Evolutionary conservation across 2,797 vertebrate genomes (phyloP).

Genomic region (Gastrophryne carolinensis): DNA sequence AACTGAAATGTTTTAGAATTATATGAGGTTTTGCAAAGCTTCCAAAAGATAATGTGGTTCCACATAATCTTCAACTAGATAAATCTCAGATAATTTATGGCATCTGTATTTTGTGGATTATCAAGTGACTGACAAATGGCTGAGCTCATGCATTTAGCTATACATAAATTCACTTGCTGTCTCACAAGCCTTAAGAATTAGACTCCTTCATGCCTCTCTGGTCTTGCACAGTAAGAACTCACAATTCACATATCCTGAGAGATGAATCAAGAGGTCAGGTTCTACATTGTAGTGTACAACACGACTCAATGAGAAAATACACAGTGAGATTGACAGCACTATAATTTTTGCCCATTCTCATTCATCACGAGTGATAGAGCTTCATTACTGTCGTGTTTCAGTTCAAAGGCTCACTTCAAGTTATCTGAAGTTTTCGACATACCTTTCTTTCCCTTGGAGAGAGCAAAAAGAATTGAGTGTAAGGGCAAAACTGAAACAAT

Average conservation of each 20-base stretch:
- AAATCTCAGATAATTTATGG: neutral
- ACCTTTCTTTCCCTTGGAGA: slow-evolving; percentile 35
- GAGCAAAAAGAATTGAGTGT: slow-evolving; percentile 34
- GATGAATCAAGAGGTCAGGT: slow-evolving; percentile 40
- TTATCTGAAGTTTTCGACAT: slow-evolving; percentile 32
- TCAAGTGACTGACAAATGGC: neutral
- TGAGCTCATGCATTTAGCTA: neutral
- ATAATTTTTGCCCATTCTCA: slow-evolving; percentile 41
- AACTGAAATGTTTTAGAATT: neutral
- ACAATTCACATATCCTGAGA: slow-evolving; percentile 30
- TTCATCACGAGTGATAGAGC: slow-evolving; percentile 43
- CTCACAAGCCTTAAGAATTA: neutral
- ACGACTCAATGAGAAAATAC: slow-evolving; percentile 38
- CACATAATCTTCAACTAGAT: neutral
- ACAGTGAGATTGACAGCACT: slow-evolving; percentile 32
- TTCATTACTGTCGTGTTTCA: slow-evolving; percentile 37
- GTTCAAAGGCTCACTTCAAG: slow-evolving; percentile 25
- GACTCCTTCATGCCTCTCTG: slow-evolving; percentile 2
- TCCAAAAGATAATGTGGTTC: neutral
- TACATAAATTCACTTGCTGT: slow-evolving; percentile 22
- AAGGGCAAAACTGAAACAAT: slow-evolving; percentile 46
- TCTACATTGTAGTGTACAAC: slow-evolving; percentile 29
- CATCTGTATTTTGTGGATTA: neutral
- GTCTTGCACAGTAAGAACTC: slow-evolving; percentile 12
- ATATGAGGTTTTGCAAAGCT: neutral